These are phyloP conservation scores for Eupleurogrammus muticus DNA, from an alignment of 2,797 vertebrate species.

Conservation along the genomic window DNA sequence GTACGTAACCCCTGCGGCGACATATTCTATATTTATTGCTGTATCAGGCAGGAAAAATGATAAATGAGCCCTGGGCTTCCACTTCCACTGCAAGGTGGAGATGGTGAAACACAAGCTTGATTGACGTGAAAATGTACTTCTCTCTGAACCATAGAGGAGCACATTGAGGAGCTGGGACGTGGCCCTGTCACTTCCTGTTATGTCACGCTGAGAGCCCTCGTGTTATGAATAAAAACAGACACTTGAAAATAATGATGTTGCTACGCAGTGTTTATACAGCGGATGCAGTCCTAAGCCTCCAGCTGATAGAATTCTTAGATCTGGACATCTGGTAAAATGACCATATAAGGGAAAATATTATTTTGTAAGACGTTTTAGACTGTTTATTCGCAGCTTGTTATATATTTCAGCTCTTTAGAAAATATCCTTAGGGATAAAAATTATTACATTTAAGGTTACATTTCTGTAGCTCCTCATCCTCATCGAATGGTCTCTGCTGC, in stretches of 20 bases:
- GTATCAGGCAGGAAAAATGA: no score
- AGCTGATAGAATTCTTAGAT: not conserved
- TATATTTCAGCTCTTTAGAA: not conserved
- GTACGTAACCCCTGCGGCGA: no score
- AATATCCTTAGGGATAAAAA: not conserved
- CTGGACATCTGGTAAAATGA: not conserved
- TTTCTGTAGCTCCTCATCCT: not conserved
- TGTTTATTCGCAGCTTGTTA: not conserved
- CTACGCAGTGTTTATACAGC: not conserved
- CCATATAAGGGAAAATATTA: not conserved
- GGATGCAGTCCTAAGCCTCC: not conserved
- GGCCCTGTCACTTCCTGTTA: slow-evolving; percentile 48
- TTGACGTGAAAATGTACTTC: slow-evolving; percentile 30
- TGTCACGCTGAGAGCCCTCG: not conserved
- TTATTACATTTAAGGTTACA: not conserved
- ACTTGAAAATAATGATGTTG: not conserved
- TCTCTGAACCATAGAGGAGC: slow-evolving; percentile 43
- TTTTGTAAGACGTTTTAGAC: no score
- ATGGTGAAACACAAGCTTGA: slow-evolving; percentile 22
- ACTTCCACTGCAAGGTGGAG: slow-evolving; percentile 16
- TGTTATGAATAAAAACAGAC: slow-evolving; percentile 17
- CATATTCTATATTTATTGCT: no score
- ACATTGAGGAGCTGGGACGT: slow-evolving; percentile 13
- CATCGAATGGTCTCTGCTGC: slow-evolving; percentile 1
- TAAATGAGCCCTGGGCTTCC: no score